Base-by-base conservation (phyloP, 2,797 vertebrate genomes). In the Chloroceryle amazona region DNA sequence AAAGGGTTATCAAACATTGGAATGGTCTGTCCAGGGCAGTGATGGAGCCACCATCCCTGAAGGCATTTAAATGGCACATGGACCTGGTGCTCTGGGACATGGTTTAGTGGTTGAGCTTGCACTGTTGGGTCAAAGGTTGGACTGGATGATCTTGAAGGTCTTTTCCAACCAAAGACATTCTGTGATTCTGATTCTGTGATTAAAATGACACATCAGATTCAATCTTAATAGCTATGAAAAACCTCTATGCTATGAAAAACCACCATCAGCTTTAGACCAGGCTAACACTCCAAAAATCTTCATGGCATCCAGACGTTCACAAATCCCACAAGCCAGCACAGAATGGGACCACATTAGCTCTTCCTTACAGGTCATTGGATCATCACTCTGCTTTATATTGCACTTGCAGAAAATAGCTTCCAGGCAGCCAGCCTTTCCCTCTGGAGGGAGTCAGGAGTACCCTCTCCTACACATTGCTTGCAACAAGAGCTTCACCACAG, bases 381-480 rank as follows among this genome's bases (percentile, higher is more conserved):
- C 46, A 66, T 5, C 23, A 13, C 29, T 55, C 37, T 21, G 31
- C n/a, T 82, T 41, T n/a, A 35, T 29, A 39, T 10, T 11, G 49
- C 33, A 58, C 8, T 8, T 81, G 46, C 54, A 84, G 54, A 41
- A 79, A 70, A 70, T 1, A 74, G 33, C 26, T 90, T 72, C 57
- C 25, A 78, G 44, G 31, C 7, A 25, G 4, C 11, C 25, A 62
- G 61, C 8, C 37, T 41, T 57, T 49, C 42, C 66, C 46, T 28
- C 4, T 5, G 46, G n/a, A 70, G 16, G 20, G 15, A 72, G 55
- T 35, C 18, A 66, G 41, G 26, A 20, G 63, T 66, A 31, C 22
- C 28, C 31, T 39, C 31, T 68, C 37, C 10, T 11, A 8, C n/a
- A 29, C 0, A 0, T 39, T 28, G 60, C 52, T 41, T 58, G 26